Evolutionary conservation across 2,888 invertebrate genomes (phyloP).

Genomic region (Polymixis flavicincta): DNA sequence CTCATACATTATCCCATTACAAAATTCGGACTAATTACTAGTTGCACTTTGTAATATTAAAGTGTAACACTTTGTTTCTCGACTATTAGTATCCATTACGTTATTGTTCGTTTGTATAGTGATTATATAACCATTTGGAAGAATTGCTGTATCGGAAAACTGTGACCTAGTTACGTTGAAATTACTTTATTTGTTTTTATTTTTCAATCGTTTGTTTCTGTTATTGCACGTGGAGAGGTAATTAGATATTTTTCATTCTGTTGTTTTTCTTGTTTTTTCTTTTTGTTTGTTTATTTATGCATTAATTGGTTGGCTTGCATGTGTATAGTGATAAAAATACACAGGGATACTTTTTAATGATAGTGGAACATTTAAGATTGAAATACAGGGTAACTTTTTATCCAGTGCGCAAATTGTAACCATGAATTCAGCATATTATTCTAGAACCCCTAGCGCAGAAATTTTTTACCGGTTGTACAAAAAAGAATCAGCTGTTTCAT

Average conservation of each 20-base stretch:
- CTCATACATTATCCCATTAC: conserved; percentile 22
- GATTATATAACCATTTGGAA: conserved; percentile 58
- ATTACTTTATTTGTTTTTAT: conserved; percentile 43
- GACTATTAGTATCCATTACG: conserved; percentile 56
- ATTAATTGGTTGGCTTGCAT: neutral
- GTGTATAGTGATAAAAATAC: neutral
- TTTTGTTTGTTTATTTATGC: neutral
- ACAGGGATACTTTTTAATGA: neutral
- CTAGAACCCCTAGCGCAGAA: no score
- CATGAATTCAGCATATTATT: no score
- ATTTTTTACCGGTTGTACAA: no score
- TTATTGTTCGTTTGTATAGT: conserved; percentile 53
- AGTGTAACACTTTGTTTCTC: conserved; percentile 33
- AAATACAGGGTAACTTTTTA: no score
- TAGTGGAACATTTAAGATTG: neutral
- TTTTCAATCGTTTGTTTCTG: neutral
- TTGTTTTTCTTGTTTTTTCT: neutral
- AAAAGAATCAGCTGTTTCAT: no score
- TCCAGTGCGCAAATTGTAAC: no score
- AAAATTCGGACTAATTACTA: conserved; percentile 43
- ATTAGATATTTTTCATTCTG: neutral
- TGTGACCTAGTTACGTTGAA: conserved; percentile 51
- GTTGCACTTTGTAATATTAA: conserved; percentile 52
- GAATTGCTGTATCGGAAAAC: conserved; percentile 48
- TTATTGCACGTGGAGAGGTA: neutral